Evolutionary conservation across 2,888 invertebrate species (phyloP), one percentile per base, ranked within the genome.

Genomic region (Aleiodes alternator): DNA sequence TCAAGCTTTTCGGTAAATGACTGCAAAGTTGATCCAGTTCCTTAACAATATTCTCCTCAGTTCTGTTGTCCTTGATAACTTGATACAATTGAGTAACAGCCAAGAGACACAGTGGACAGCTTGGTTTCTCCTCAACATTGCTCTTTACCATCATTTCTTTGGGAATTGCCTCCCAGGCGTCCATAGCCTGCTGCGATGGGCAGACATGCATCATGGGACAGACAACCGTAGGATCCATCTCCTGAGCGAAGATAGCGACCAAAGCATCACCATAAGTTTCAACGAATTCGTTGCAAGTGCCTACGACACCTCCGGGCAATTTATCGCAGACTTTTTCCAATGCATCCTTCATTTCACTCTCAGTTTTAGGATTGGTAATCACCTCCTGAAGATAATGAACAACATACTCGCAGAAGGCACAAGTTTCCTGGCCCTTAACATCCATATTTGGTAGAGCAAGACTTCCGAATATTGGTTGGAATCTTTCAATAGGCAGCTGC

Each of bases 71-170:
- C 84, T 94, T 93, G 11, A 97, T 92, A 89, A 93, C 91, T 50
- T 92, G 90, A 85, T 96, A 94, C n/a, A 97, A 90, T 88, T 96
- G 93, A 75, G 93, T 92, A 0, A 97, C 93, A 4, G 96, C 96
- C 87, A 96, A 94, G 76, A 97, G 91, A 85, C 98, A 98, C 8
- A 97, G 90, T 0, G 96, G 95, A 85, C 97, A 97, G 83, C 93
- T 94, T 16, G 93, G 92, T 82, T 94, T 94, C 69, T 93, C 92
- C 29, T 90, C 88, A 0, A 90, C 86, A 83, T 91, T 90, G 72
- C 89, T 88, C 78, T 85, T 83, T 76, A 91, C 87, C 80, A 92
- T 90, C 76, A 93, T 90, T 71, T 92, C 91, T 64, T 88, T 88
- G 56, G 87, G 84, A 76, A 87, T 78, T 74, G 82, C 76, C 16